Base-by-base conservation (phyloP, 2,888 invertebrate genomes). In the Autographa pulchrina region DNA sequence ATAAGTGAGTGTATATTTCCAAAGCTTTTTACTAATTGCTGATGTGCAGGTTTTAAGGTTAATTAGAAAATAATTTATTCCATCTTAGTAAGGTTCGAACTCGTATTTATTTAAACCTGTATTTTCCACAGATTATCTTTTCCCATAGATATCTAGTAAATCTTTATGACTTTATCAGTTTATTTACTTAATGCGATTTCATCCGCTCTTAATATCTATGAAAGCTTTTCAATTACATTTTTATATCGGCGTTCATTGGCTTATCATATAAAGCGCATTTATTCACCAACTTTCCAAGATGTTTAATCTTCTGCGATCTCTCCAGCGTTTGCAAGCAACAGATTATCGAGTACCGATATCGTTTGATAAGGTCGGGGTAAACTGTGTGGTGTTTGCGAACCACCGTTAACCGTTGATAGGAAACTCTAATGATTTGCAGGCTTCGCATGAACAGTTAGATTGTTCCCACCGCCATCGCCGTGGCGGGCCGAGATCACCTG, bases 391-490 rank as follows among this genome's bases (percentile, higher is more conserved):
- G 90, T 88, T 89, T n/a, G n/a, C 80, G 81, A 86, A 85, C 77
- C 81, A 90, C 94, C 94, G 94, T 94, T 94, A 92, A 77, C 61
- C 76, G 86, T 86, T 93, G 92, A 94, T 94, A 91, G 92, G 88
- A 87, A 89, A 86, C 78, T 79, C 77, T 92, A 91, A 92, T 92
- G 89, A 90, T 88, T 90, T 86, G 86, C 85, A 90, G 90, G 90
- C 87, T 88, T 84, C 84, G 86, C 88, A 88, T 91, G 92, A 88
- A 93, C 94, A 92, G 94, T 93, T 93, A 93, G 85, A 86, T 87
- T 86, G 88, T 90, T 90, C 88, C 85, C 83, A 88, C 70, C 70
- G 80, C 82, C 81, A 88, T 73, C 70, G 80, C 82, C 80, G 78
- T 66, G 76, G 72, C 61, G 78, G 73, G 75, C 77, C 78, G n/a